phyloP scores from a whole-genome alignment of 2,113 vertebrate genomes.

The Passer montanus region DNA sequence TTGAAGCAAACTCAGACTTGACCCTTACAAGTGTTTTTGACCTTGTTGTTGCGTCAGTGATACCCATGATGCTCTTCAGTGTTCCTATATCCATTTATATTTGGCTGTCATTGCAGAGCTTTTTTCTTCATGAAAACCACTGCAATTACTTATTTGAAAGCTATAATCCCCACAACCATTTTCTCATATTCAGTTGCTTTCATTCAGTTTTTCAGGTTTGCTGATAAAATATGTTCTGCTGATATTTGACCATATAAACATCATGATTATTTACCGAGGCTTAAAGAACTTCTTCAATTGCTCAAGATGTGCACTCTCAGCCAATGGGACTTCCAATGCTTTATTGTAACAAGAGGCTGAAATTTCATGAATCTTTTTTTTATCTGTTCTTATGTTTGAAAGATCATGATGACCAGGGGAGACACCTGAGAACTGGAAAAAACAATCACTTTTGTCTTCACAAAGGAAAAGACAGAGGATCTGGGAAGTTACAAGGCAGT shows the following conservation, averaged over 20 bases:
- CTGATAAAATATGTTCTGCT: background rate
- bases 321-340: background rate
- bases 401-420: rapidly evolving
- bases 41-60: background rate
- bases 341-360: background rate
- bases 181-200: background rate
- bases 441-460: background rate
- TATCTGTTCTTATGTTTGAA: background rate
- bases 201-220: background rate
- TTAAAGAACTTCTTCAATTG: background rate
- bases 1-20: background rate
- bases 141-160: background rate
- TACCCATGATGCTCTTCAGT: rapidly evolving
- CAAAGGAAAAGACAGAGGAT: background rate
- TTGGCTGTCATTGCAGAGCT: background rate
- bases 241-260: background rate
- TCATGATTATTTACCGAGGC: background rate
- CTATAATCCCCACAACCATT: background rate
- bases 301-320: background rate
- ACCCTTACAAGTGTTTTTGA: background rate
- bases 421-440: background rate
- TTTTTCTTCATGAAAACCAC: background rate
- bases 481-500: background rate
- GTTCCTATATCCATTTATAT: background rate
- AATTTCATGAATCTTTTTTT: background rate